Evolutionary conservation across 2,888 invertebrate species (phyloP).

Genomic region (Agrochola litura): DNA sequence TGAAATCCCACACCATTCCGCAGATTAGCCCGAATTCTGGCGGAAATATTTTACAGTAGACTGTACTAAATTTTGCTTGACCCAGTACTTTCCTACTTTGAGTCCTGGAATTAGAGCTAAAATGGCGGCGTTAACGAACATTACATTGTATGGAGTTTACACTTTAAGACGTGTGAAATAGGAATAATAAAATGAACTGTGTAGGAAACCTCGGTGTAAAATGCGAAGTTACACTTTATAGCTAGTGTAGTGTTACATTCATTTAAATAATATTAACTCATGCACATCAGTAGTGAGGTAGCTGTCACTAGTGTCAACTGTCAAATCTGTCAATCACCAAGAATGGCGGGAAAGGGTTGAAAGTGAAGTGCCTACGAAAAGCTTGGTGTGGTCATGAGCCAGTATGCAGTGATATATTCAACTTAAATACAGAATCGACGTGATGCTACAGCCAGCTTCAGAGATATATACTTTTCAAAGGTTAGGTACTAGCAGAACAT

Average conservation of each 20-base stretch:
- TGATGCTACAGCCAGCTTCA: no score
- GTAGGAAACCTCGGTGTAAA: background rate
- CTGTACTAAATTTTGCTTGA: conserved; percentile 35
- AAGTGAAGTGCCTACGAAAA: no score
- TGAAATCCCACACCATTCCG: background rate
- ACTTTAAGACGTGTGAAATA: conserved; percentile 5
- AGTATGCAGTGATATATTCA: no score
- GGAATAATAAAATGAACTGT: conserved; percentile 4
- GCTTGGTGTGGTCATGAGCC: no score
- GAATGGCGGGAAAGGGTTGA: no score
- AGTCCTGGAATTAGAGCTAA: conserved; percentile 37
- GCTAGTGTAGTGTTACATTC: background rate
- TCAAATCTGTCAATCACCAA: no score
- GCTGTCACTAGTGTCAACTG: no score
- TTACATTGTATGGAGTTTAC: conserved; percentile 30
- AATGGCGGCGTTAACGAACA: conserved; percentile 7
- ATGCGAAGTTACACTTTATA: background rate
- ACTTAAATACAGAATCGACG: no score
- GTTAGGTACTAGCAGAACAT: background rate
- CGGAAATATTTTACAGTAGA: conserved; percentile 23
- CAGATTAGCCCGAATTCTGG: conserved; percentile 36
- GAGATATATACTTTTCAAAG: no score
- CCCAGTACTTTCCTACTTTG: conserved; percentile 26
- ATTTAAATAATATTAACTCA: no score
- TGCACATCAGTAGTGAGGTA: no score